Conservation (phyloP, 1,140 invertebrate genomes). For the Neotoxoptera formosana region DNA sequence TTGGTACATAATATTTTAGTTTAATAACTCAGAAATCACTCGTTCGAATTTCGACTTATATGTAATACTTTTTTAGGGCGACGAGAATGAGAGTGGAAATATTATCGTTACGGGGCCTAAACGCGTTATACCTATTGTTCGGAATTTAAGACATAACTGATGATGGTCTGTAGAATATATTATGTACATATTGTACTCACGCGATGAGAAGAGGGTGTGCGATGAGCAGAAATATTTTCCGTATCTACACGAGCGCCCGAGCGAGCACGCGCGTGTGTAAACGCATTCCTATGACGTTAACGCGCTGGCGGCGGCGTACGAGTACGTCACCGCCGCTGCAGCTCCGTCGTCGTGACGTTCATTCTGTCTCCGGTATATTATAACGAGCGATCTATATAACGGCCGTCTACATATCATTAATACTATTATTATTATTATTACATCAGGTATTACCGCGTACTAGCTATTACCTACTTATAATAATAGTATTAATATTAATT, state of each 20-base stretch:
- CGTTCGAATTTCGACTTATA: neutral
- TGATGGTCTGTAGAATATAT: neutral
- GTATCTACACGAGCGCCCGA: neutral
- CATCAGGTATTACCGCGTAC: neutral
- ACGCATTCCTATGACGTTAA: conserved; percentile 24
- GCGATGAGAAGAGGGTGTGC: neutral
- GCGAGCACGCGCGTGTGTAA: neutral
- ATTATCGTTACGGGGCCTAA: neutral
- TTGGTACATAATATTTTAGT: no score
- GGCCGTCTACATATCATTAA: neutral
- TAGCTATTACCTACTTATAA: neutral
- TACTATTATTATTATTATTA: neutral
- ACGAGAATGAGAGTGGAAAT: neutral
- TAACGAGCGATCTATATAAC: neutral
- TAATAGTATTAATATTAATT: neutral
- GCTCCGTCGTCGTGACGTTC: neutral
- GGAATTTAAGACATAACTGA: conserved; percentile 25
- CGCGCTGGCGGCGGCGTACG: neutral
- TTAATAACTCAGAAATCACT: neutral
- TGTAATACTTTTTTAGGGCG: neutral
- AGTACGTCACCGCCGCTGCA: neutral
- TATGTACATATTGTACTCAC: neutral
- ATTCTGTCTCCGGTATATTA: neutral
- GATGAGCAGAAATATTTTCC: conserved; percentile 35
- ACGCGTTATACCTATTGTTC: neutral